A percentile compares a stretch with the other conserved stretches of the same genome.
phyloP scores from a whole-genome alignment of 2,888 invertebrate genomes.

The Allygus modestus region DNA sequence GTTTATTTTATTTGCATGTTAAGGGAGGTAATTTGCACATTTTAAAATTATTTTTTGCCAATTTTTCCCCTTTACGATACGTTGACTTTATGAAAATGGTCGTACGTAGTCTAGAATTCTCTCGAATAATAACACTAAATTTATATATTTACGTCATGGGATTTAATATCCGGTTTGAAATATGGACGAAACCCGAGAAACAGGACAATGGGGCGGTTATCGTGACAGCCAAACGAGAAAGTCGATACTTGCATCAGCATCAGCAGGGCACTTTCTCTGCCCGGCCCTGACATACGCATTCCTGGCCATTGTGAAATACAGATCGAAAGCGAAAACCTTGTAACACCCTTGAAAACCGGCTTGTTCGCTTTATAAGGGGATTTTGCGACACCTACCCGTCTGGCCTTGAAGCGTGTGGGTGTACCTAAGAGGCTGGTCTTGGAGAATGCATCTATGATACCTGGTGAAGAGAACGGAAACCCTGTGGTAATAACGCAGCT shows the following conservation, averaged over 20 bases:
- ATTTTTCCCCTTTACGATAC: no score
- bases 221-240: constrained; percentile 1
- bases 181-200: neutral
- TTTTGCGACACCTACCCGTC: constrained; percentile 11
- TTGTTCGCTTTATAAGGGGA: constrained; percentile 22
- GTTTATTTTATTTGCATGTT: no score
- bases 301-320: constrained; percentile 35
- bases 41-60: no score
- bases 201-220: neutral
- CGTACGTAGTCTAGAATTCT: neutral
- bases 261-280: constrained; percentile 27
- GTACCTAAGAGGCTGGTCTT: neutral
- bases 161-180: neutral
- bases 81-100: neutral
- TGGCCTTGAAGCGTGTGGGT: constrained; percentile 8
- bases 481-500: neutral
- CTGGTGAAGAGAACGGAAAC: neutral
- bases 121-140: no score
- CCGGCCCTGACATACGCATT: constrained; percentile 43
- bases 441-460: neutral
- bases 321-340: constrained; percentile 27
- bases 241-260: constrained; percentile 19
- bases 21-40: no score
- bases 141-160: neutral
- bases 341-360: constrained; percentile 16